Percentiles rank a stretch among this genome's conserved stretches.
phyloP scores from a whole-genome alignment of 1,140 invertebrate genomes.

The Drosophila lacteicornis region DNA sequence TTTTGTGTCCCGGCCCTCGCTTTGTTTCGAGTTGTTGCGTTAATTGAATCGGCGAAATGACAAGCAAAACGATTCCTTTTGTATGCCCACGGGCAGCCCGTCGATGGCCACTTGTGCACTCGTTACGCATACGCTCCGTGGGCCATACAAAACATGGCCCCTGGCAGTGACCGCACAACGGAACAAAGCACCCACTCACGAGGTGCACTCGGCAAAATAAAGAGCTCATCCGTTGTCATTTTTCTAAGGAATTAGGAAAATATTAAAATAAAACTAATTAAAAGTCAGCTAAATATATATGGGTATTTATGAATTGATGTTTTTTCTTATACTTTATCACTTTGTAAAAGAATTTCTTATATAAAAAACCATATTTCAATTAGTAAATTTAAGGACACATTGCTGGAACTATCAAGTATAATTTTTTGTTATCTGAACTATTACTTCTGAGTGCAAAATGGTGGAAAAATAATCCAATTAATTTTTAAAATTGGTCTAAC shows the following conservation, averaged over 20 bases:
- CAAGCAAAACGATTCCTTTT: constrained; percentile 59
- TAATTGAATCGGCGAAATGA: constrained; percentile 75
- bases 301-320: too few species aligned
- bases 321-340: background rate
- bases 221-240: background rate
- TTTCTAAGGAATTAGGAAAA: background rate
- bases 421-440: too few species aligned
- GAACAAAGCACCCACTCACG: constrained; percentile 43
- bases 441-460: too few species aligned
- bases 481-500: background rate
- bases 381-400: too few species aligned
- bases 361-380: background rate
- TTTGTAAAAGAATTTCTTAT: background rate
- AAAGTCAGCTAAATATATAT: background rate
- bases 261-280: too few species aligned
- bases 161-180: constrained; percentile 46
- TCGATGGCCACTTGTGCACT: constrained; percentile 60
- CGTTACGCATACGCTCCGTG: constrained; percentile 75
- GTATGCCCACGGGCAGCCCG: constrained; percentile 57
- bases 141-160: constrained; percentile 67
- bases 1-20: constrained; percentile 17
- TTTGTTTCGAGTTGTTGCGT: constrained; percentile 60
- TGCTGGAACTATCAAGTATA: too few species aligned
- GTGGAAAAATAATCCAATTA: background rate
- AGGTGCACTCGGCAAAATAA: constrained; percentile 20